phyloP scores from a whole-genome alignment of 2,113 vertebrate genomes.

The Calyptomena viridis region DNA sequence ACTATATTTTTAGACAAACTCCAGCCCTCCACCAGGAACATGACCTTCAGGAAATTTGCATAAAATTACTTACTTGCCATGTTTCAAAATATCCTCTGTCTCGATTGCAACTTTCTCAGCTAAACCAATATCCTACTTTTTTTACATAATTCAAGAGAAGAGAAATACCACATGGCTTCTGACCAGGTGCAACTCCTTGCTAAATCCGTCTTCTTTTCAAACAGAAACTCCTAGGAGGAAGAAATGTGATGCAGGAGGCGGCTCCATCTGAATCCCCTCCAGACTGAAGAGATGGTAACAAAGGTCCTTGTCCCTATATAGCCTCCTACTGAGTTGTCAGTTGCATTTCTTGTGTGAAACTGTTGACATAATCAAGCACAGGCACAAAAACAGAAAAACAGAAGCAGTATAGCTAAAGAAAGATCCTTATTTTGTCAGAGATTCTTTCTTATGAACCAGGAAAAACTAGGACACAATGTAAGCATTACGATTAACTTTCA shows the following conservation, averaged over 20 bases:
- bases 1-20: not conserved
- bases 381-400: constrained; percentile 8
- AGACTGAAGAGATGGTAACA: not conserved
- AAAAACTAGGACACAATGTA: constrained; percentile 50
- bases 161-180: not conserved
- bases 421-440: not conserved
- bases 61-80: not conserved
- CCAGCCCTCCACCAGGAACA: not conserved
- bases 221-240: not conserved
- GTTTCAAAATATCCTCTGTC: not conserved
- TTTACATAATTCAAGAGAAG: not conserved
- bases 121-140: not conserved
- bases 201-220: not conserved
- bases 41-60: not conserved
- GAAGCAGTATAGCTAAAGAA: constrained; percentile 1
- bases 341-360: not conserved
- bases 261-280: not conserved
- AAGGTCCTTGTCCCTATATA: not conserved
- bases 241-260: not conserved
- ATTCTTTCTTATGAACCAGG: not conserved
- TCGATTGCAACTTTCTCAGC: not conserved
- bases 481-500: not conserved
- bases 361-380: not conserved
- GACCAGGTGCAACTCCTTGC: not conserved
- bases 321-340: not conserved